Evolutionary conservation across 2,113 vertebrate species (phyloP), one percentile per base, ranked within the genome.

Genomic region (Morone saxatilis): DNA sequence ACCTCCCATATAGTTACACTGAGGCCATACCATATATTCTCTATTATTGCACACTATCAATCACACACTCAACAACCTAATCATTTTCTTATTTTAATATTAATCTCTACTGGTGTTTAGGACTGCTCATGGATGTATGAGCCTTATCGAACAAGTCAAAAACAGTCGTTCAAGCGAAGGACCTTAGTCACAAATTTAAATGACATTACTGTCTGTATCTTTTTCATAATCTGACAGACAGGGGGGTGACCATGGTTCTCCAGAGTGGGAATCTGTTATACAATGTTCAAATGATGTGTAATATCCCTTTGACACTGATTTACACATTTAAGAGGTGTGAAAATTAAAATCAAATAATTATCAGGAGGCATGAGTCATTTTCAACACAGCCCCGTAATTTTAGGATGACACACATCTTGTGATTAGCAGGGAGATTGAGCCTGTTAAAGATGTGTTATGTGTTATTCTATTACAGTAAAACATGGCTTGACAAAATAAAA

Each of bases 331-430:
- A 62, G 43, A 68, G 25, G 16, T 71, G 38, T 61, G 62, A 80
- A 72, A 72, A 59, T 54, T 84, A 6, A 11, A 79, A 67, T 75
- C 1, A 61, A 69, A 63, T 40, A 60, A 78, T 68, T 20, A 68
- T 60, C 31, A 25, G 60, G 59, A 62, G 36, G 73, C 11, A 50
- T 81, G 78, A 86, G 47, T 87, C 31, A 79, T 69, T 75, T 80
- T 75, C n/a, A 36, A 57, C 63, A 69, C 9, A 0, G 1, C 53
- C 7, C 20, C 69, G 8, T 41, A 47, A 43, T 56, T 61, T 75
- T 7, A 43, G 25, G 40, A 38, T 57, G 61, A 59, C 4, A 36
- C 5, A 4, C 41, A 38, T 69, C 17, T 4, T 17, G 43, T 47
- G 57, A 63, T n/a, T 9, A 3, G 20, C n/a, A 16, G 19, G 19